Percentiles rank a stretch among this genome's conserved stretches.
Evolutionary conservation across 2,113 vertebrate genomes (phyloP).

Genomic region (Oceanodroma tethys): DNA sequence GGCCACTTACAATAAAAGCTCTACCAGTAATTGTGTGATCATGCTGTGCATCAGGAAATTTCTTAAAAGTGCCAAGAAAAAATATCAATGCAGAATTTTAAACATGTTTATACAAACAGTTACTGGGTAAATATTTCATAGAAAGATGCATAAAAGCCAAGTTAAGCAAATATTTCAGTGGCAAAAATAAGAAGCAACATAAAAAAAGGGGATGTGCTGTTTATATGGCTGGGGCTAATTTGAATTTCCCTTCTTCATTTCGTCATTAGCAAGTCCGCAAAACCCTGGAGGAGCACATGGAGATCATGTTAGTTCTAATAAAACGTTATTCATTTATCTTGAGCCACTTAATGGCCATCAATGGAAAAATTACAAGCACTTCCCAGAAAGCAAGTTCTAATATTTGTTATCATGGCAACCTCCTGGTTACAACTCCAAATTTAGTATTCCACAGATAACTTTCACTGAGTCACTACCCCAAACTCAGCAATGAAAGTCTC

Average conservation of each 20-base stretch:
- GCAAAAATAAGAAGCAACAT: neutral
- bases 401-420: slow-evolving; percentile 58
- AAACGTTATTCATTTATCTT: slow-evolving; percentile 27
- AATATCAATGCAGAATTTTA: neutral
- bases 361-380: slow-evolving; percentile 35
- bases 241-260: neutral
- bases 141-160: slow-evolving; percentile 10
- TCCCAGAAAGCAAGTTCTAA: slow-evolving; percentile 45
- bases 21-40: neutral
- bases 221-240: neutral
- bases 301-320: neutral
- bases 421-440: slow-evolving; percentile 53
- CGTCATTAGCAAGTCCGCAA: neutral
- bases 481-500: slow-evolving; percentile 28
- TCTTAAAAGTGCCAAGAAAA: neutral
- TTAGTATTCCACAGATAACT: slow-evolving; percentile 56
- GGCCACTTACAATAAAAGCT: slow-evolving; percentile 2
- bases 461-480: slow-evolving; percentile 49
- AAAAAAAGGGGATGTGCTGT: neutral
- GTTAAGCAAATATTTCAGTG: neutral
- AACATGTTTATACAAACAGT: neutral
- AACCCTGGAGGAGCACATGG: neutral
- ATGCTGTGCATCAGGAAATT: slow-evolving; percentile 34
- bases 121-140: neutral
- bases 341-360: slow-evolving; percentile 31